Evolutionary conservation across 2,113 vertebrate species (phyloP).

Genomic region (Oriolus oriolus): DNA sequence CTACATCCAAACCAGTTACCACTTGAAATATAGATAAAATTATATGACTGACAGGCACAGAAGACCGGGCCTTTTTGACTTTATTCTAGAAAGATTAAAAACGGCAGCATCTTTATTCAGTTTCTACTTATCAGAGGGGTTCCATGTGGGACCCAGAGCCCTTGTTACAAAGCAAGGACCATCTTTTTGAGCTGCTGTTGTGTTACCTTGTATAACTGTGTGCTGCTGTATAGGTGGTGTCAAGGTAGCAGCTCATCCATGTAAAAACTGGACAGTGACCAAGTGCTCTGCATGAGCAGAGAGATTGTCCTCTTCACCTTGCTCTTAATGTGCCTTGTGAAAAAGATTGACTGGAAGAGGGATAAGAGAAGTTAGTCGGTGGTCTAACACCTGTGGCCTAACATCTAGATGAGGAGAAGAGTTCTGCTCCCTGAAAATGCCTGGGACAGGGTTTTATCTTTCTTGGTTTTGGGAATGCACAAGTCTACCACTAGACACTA

Average conservation of each 20-base stretch:
- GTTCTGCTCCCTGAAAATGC: neutral
- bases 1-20: neutral
- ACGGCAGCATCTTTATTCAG: neutral
- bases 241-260: neutral
- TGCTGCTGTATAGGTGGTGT: neutral
- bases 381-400: neutral
- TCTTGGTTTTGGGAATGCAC: rapidly evolving
- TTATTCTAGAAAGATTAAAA: neutral
- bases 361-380: neutral
- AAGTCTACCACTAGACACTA: neutral
- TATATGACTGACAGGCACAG: neutral
- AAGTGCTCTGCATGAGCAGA: neutral
- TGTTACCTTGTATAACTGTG: neutral
- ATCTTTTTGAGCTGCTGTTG: neutral
- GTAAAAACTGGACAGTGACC: neutral
- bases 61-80: neutral
- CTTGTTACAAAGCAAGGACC: too few species aligned
- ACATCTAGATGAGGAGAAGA: neutral
- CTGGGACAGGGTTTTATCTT: neutral
- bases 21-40: neutral
- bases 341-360: neutral
- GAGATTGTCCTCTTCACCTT: neutral
- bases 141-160: neutral
- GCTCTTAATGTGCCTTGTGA: neutral
- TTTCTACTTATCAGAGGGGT: neutral